These are phyloP conservation scores for rat (Rattus norvegicus) DNA, from an alignment of 2,113 vertebrate species.

Conservation along the genomic window DNA sequence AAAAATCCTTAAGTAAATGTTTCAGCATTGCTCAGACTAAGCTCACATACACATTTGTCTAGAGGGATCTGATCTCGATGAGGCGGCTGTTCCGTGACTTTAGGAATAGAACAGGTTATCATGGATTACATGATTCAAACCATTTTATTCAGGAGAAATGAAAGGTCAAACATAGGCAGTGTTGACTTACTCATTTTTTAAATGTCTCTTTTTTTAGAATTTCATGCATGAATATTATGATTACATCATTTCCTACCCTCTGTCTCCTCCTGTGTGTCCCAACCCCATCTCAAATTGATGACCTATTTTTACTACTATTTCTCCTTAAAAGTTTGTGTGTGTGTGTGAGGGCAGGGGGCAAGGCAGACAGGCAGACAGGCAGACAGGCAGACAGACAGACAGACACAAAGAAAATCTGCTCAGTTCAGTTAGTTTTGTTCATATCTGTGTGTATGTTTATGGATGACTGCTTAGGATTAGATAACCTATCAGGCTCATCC, in stretches of 20 bases:
- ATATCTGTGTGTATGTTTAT: background rate
- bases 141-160: background rate
- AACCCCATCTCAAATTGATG: background rate
- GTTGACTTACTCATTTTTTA: background rate
- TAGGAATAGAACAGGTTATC: background rate
- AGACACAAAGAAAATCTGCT: background rate
- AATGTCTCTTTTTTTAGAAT: background rate
- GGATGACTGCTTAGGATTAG: background rate
- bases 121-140: background rate
- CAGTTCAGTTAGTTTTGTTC: background rate
- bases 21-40: background rate
- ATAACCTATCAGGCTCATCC: background rate
- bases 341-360: background rate
- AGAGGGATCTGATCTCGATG: constrained; percentile 6
- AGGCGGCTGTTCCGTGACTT: background rate
- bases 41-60: constrained; percentile 19
- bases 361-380: too few relatives aligned
- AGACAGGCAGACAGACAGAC: too few relatives aligned
- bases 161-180: background rate
- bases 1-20: constrained; percentile 18
- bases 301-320: background rate
- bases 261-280: background rate
- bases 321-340: background rate
- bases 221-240: background rate
- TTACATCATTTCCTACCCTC: background rate